phyloP scores from a whole-genome alignment of 2,888 invertebrate species.

The Cordilura impudica region DNA sequence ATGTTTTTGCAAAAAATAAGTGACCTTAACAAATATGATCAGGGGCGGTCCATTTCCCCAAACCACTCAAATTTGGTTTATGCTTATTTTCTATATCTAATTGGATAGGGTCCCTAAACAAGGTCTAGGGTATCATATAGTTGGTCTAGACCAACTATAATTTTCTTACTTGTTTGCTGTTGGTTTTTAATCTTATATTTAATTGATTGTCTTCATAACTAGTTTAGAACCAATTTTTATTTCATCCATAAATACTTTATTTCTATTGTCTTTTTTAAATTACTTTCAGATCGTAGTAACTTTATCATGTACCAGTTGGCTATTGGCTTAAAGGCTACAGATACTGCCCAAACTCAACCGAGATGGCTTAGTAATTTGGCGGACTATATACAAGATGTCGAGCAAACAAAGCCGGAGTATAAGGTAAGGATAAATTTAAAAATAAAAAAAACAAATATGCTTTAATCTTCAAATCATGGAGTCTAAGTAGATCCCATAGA shows the following conservation, averaged over 20 bases:
- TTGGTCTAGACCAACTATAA: too few species aligned
- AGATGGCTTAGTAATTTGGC: not conserved
- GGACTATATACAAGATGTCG: not conserved
- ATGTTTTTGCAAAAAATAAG: too few species aligned
- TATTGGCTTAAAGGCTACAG: not conserved
- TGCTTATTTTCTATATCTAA: too few species aligned
- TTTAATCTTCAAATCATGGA: too few species aligned
- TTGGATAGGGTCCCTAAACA: too few species aligned
- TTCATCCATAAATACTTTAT: not conserved
- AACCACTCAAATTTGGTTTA: too few species aligned
- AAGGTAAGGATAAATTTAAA: conserved; percentile 5
- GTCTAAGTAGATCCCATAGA: too few species aligned
- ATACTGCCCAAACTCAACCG: not conserved
- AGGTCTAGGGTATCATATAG: too few species aligned
- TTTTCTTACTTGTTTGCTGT: too few species aligned
- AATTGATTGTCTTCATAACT: not conserved
- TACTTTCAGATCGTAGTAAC: conserved; percentile 30
- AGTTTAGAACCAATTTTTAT: not conserved
- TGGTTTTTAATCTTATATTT: not conserved
- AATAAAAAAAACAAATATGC: too few species aligned
- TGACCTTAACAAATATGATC: too few species aligned
- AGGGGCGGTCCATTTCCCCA: too few species aligned
- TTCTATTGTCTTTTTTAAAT: not conserved
- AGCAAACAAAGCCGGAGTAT: not conserved
- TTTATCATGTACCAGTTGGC: conserved; percentile 41